Evolutionary conservation across 2,888 invertebrate species (phyloP).

Genomic region (Hirudinaria manillensis): DNA sequence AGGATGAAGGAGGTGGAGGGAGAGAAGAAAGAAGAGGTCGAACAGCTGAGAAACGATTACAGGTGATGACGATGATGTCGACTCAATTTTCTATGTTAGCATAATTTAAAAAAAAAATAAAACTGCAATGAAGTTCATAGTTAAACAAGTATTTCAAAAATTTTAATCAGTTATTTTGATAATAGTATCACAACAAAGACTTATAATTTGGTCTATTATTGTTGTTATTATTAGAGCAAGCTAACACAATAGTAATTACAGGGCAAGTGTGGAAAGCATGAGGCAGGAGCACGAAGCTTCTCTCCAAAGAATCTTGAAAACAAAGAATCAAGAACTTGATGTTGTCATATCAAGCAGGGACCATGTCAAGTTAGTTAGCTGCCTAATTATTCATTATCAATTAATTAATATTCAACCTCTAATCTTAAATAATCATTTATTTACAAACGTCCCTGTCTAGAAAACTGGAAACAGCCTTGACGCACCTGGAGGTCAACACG

Average conservation of each 20-base stretch:
- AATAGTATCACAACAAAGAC: too few species aligned
- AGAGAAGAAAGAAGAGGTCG: slow-evolving; percentile 45
- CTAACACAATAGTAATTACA: background rate
- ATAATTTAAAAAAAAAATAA: too few species aligned
- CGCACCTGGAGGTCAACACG: slow-evolving; percentile 16
- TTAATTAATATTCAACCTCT: background rate
- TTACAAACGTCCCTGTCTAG: background rate
- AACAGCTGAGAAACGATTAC: slow-evolving; percentile 45
- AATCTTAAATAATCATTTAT: background rate
- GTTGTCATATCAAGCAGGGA: slow-evolving; percentile 44
- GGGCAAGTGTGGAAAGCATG: slow-evolving; percentile 36
- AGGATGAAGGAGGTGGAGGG: slow-evolving; percentile 43
- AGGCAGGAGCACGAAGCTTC: slow-evolving; percentile 47
- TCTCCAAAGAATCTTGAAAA: slow-evolving; percentile 43
- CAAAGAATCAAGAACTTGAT: slow-evolving; percentile 49
- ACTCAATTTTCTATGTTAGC: background rate
- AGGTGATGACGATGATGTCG: slow-evolving; percentile 34
- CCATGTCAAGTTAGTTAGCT: slow-evolving; percentile 30
- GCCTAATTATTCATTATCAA: background rate
- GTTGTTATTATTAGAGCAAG: too few species aligned
- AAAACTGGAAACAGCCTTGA: slow-evolving; percentile 16
- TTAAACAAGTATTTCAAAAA: too few species aligned
- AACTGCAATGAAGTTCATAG: too few species aligned
- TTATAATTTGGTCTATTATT: too few species aligned
- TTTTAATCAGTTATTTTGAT: too few species aligned